phyloP scores from a whole-genome alignment of 2,113 vertebrate species.

The Myiozetetes cayanensis region DNA sequence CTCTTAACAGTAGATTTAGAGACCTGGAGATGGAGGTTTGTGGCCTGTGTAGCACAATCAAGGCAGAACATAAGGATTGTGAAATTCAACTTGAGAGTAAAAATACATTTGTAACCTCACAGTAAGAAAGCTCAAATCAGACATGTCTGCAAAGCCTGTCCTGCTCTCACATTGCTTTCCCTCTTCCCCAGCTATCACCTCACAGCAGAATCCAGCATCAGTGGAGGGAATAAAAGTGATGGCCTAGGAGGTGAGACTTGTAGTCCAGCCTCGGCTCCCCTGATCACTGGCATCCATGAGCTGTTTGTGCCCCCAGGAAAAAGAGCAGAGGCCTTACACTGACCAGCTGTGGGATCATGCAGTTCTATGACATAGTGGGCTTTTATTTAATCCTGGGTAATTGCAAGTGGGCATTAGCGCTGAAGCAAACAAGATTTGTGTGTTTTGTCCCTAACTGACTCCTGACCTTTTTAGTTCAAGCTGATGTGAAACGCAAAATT shows the following conservation, averaged over 20 bases:
- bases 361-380: not conserved
- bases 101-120: not conserved
- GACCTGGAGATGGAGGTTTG: not conserved
- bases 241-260: not conserved
- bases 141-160: not conserved
- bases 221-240: not conserved
- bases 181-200: not conserved
- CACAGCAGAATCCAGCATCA: not conserved
- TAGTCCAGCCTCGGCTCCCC: not conserved
- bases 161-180: not conserved
- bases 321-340: not conserved
- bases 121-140: not conserved
- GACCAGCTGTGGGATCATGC: not conserved
- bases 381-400: not conserved
- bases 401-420: not conserved
- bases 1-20: not conserved
- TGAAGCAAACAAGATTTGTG: not conserved
- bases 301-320: not conserved
- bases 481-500: not conserved
- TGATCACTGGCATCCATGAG: accelerated
- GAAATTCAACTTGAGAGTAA: not conserved
- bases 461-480: not conserved
- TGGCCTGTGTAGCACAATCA: too few species aligned
- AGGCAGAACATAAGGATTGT: not conserved
- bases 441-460: not conserved